These are phyloP conservation scores for Amblyopsis hoosieri DNA, from an alignment of 2,797 vertebrate species.

Conservation along the genomic window DNA sequence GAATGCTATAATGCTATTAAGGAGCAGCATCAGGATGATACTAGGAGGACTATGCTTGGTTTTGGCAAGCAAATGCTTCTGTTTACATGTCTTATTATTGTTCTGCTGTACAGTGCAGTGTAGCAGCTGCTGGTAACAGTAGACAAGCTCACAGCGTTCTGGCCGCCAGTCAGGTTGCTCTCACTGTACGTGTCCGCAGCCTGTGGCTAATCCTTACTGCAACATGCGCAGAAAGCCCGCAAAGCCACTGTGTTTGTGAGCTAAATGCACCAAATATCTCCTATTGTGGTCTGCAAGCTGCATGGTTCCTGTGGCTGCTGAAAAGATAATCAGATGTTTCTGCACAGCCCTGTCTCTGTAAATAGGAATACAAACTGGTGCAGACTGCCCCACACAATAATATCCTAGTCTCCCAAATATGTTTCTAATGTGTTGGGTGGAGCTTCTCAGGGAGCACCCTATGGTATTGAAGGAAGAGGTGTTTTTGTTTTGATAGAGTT, in stretches of 20 bases:
- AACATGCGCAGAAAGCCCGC: slow-evolving; percentile 5
- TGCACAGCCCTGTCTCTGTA: no score
- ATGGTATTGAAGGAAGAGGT: no score
- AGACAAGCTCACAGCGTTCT: slow-evolving; percentile 13
- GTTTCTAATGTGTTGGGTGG: no score
- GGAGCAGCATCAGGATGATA: slow-evolving; percentile 28
- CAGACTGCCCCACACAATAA: no score
- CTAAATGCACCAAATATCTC: no score
- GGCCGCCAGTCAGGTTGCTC: neutral
- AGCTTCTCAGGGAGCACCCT: no score
- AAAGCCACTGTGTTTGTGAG: neutral
- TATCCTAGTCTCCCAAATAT: no score
- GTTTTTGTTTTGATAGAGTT: no score
- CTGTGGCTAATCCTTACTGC: slow-evolving; percentile 6
- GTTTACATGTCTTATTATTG: slow-evolving; percentile 28
- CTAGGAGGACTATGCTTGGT: slow-evolving; percentile 31
- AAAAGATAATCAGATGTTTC: no score
- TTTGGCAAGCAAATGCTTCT: slow-evolving; percentile 23
- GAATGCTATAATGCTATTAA: slow-evolving; percentile 12
- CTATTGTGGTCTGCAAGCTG: no score
- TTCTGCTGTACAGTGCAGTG: slow-evolving; percentile 22
- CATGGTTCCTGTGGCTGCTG: no score
- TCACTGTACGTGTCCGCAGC: slow-evolving; percentile 2
- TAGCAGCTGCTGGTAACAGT: slow-evolving; percentile 12
- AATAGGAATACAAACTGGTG: no score